Evolutionary conservation across 2,888 invertebrate genomes (phyloP).

Genomic region (Venustoraphidia nigricollis): DNA sequence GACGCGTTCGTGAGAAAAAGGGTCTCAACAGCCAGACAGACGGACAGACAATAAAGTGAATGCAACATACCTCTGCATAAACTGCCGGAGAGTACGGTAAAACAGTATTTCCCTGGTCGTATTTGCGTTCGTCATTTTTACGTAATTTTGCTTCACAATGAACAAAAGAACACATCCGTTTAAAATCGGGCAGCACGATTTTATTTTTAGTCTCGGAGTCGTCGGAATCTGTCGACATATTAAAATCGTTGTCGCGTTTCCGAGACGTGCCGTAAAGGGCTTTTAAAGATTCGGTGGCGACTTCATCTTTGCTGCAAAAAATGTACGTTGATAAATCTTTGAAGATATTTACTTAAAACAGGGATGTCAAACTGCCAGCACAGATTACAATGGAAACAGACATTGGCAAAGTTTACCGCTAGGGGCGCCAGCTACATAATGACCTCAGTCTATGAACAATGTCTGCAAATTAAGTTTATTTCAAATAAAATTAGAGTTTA

Average conservation of each 20-base stretch:
- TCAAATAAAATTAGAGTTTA: too few species aligned
- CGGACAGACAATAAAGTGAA: too few species aligned
- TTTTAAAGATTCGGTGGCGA: slow-evolving; percentile 55
- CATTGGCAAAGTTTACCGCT: too few species aligned
- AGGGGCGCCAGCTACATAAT: too few species aligned
- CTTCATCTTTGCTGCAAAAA: slow-evolving; percentile 51
- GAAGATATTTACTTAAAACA: not conserved
- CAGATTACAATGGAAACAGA: too few species aligned
- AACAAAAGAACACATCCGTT: slow-evolving; percentile 54
- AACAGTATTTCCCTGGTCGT: slow-evolving; percentile 44
- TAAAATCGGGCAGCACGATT: slow-evolving; percentile 53
- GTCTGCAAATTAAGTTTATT: too few species aligned
- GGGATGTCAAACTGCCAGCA: too few species aligned
- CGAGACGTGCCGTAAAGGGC: slow-evolving; percentile 57
- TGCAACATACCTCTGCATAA: slow-evolving; percentile 50
- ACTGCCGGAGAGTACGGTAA: slow-evolving; percentile 56
- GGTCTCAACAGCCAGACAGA: too few species aligned
- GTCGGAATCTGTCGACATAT: slow-evolving; percentile 11
- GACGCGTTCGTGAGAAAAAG: too few species aligned
- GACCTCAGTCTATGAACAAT: too few species aligned
- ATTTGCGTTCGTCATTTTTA: slow-evolving; percentile 11
- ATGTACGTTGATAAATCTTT: slow-evolving; percentile 4
- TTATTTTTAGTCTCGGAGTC: slow-evolving; percentile 15
- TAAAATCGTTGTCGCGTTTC: slow-evolving; percentile 32
- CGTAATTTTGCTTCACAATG: slow-evolving; percentile 48